These are phyloP conservation scores for Amitus sp. DNA, from an alignment of 2,888 invertebrate genomes.

Conservation along the genomic window DNA sequence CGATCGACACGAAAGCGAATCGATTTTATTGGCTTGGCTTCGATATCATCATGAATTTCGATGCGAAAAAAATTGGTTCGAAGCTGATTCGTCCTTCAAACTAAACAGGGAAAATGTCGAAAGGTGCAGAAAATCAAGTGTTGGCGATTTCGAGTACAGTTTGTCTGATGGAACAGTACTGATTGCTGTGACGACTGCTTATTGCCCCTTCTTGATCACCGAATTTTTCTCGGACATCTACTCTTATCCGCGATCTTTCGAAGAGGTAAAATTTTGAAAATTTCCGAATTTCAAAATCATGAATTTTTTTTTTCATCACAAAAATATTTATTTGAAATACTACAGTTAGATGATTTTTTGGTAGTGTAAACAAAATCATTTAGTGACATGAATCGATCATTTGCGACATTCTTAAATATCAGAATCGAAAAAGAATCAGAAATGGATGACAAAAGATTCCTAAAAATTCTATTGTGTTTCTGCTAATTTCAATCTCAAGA, in stretches of 20 bases:
- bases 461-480: too few species aligned
- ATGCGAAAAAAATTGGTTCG: conserved; percentile 64
- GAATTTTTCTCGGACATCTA: conserved; percentile 67
- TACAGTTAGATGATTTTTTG: too few species aligned
- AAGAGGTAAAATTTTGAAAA: conserved; percentile 59
- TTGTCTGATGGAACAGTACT: conserved; percentile 70
- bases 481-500: too few species aligned
- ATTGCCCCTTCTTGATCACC: conserved; percentile 70
- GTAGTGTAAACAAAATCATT: too few species aligned
- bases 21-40: conserved; percentile 64
- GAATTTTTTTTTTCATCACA: too few species aligned
- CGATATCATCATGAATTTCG: conserved; percentile 60
- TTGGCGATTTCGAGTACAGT: conserved; percentile 67
- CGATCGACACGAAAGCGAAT: conserved; percentile 46
- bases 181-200: conserved; percentile 68
- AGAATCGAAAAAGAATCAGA: too few species aligned
- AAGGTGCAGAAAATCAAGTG: conserved; percentile 16
- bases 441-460: too few species aligned
- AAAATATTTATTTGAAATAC: too few species aligned
- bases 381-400: too few species aligned
- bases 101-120: conserved; percentile 36
- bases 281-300: too few species aligned
- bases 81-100: conserved; percentile 32
- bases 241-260: conserved; percentile 56
- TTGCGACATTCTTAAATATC: too few species aligned